A percentile compares a stretch with the other conserved stretches of the same genome.
Evolutionary conservation across 53 echinoderm and acorn worm genomes (phyloP).

Genomic region (Pentamera pediparva): DNA sequence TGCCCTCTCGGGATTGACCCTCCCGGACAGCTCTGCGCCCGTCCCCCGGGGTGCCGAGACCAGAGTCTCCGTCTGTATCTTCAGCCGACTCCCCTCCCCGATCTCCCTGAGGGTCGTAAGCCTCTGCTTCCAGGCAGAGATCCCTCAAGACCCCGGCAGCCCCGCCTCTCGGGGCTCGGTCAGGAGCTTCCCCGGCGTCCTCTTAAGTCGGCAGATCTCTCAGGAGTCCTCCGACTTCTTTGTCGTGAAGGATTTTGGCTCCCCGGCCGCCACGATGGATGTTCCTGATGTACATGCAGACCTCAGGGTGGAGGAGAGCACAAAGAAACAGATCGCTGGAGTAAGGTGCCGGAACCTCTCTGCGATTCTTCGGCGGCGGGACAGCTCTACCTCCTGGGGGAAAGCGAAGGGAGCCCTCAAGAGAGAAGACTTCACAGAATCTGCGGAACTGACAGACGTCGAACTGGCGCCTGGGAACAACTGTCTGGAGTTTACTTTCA

Average conservation of each 20-base stretch:
- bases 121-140: slow-evolving; percentile 52
- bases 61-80: slow-evolving; percentile 42
- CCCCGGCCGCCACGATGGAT: neutral
- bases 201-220: neutral
- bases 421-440: slow-evolving; percentile 61
- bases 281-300: slow-evolving; percentile 21
- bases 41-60: slow-evolving; percentile 55
- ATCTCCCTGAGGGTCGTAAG: slow-evolving; percentile 55
- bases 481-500: slow-evolving; percentile 56
- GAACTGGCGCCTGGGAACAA: slow-evolving; percentile 62
- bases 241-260: slow-evolving; percentile 8
- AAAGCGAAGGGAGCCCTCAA: slow-evolving; percentile 51
- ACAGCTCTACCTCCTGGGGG: slow-evolving; percentile 79
- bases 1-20: slow-evolving; percentile 28
- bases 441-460: slow-evolving; percentile 39
- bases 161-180: neutral
- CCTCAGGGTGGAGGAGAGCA: neutral
- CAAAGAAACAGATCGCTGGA: slow-evolving; percentile 6
- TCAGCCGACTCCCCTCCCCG: slow-evolving; percentile 59
- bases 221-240: slow-evolving; percentile 20
- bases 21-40: slow-evolving; percentile 53
- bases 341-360: slow-evolving; percentile 63
- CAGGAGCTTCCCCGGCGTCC: neutral
- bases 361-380: slow-evolving; percentile 65
- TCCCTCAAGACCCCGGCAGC: slow-evolving; percentile 14